A percentile compares a stretch with the other conserved stretches of the same genome.
These are phyloP conservation scores for Neoscelio sp. DNA, from an alignment of 2,888 invertebrate genomes.

Conservation along the genomic window DNA sequence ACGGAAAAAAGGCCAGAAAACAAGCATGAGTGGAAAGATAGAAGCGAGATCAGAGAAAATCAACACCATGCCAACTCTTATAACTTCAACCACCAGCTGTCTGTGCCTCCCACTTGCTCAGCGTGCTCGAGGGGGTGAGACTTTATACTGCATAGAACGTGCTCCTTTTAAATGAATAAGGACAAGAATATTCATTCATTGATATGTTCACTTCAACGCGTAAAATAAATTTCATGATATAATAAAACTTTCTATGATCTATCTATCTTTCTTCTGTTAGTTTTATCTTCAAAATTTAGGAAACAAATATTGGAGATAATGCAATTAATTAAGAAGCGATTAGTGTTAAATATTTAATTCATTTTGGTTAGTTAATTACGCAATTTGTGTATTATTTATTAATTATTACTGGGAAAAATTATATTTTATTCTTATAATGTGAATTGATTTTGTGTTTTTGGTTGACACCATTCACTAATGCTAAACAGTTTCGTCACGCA, in stretches of 20 bases:
- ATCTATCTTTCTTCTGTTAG: not conserved
- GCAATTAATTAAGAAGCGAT: too few relatives aligned
- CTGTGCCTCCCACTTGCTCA: conserved; percentile 74
- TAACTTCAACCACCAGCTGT: conserved; percentile 80
- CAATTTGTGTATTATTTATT: too few relatives aligned
- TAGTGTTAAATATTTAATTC: too few relatives aligned
- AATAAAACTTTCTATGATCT: conserved; percentile 7
- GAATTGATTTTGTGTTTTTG: too few relatives aligned
- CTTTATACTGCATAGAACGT: conserved; percentile 78
- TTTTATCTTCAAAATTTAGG: too few relatives aligned
- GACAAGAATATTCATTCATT: conserved; percentile 79
- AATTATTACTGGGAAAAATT: too few relatives aligned
- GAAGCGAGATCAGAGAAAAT: conserved; percentile 72
- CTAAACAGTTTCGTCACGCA: too few relatives aligned
- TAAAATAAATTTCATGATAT: conserved; percentile 20
- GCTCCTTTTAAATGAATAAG: conserved; percentile 79
- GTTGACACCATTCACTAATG: too few relatives aligned
- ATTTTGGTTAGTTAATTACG: too few relatives aligned
- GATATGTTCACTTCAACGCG: conserved; percentile 72
- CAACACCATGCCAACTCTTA: conserved; percentile 80
- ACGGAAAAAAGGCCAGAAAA: conserved; percentile 58
- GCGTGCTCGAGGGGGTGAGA: conserved; percentile 71
- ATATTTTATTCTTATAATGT: too few relatives aligned
- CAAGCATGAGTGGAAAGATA: conserved; percentile 47
- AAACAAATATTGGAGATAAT: too few relatives aligned